A percentile compares a stretch with the other conserved stretches of the same genome.
Evolutionary conservation across 2,888 invertebrate species (phyloP).

Genomic region (Microctonus brassicae): DNA sequence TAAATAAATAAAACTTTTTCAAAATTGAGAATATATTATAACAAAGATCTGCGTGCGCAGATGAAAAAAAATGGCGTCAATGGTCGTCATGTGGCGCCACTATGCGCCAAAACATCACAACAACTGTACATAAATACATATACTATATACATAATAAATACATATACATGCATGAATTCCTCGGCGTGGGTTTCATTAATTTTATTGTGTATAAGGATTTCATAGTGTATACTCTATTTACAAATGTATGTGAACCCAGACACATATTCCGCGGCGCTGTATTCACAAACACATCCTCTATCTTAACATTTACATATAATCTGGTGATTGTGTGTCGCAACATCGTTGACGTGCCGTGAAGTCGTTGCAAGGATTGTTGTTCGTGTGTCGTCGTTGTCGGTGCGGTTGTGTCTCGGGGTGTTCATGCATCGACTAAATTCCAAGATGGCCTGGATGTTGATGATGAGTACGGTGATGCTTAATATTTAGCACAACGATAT

Average conservation of each 20-base stretch:
- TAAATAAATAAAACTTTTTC: neutral
- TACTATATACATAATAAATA: too few relatives aligned
- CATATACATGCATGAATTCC: too few relatives aligned
- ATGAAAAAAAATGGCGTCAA: neutral
- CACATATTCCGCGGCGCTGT: too few relatives aligned
- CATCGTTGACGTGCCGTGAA: neutral
- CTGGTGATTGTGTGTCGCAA: neutral
- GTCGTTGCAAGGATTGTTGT: slow-evolving; percentile 6
- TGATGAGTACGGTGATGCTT: slow-evolving; percentile 44
- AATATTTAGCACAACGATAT: slow-evolving; percentile 10
- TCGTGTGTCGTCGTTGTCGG: slow-evolving; percentile 14
- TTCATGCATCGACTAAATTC: slow-evolving; percentile 45
- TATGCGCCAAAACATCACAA: neutral
- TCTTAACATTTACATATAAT: neutral
- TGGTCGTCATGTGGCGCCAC: neutral
- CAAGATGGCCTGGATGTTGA: slow-evolving; percentile 49
- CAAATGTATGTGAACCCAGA: neutral
- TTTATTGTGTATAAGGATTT: too few relatives aligned
- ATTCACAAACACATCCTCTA: neutral
- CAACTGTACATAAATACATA: too few relatives aligned
- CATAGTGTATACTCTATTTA: neutral
- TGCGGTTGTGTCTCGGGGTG: slow-evolving; percentile 1
- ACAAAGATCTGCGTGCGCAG: too few relatives aligned
- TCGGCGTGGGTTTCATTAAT: too few relatives aligned
- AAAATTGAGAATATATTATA: too few relatives aligned